Base-by-base conservation (phyloP, 2,113 vertebrate species). In the Oenanthe melanoleuca region DNA sequence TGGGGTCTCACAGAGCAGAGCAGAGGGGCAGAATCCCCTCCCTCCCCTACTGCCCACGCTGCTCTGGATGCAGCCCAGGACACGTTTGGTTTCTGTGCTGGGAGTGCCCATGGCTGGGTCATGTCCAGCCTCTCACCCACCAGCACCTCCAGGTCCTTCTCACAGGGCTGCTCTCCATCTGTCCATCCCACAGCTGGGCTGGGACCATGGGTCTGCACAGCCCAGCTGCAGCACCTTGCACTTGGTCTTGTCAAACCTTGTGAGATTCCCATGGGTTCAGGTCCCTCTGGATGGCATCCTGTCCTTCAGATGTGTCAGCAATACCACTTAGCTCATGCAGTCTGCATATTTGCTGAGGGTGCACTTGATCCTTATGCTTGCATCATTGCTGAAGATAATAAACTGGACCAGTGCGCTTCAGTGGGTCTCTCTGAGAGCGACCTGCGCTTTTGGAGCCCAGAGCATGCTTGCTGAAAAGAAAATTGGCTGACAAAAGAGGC, bases 141-240 rank as follows among this genome's bases (percentile, higher is more conserved):
- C 47, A 38, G 67, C 38, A 63, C 7, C 8, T 33, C 11, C 28
- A 56, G 24, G 7, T 1, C 20, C 56, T 60, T 82, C 31, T 34
- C 3, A 0, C 53, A 22, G 38, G 21, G 57, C 56, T 53, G 33
- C 9, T 63, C 7, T 44, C 1, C 1, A 4, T 7, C 47, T 61
- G 25, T 11, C 26, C 52, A 33, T 38, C 13, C 16, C 29, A 6
- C 25, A 63, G 33, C 8, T 37, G 12, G 9, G 9, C 1, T 52
- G 21, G 1, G 44, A 14, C 1, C 2, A 1, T 8, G 8, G 45
- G 6, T 44, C 8, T 42, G 10, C 12, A 4, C 20, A 31, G 19
- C 12, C 20, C 38, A 37, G 16, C 0, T 53, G 21, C 1, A 63
- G 21, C 21, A 22, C 17, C 22, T 72, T 44, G 26, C 0, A 31